Percentiles rank a stretch among this genome's conserved stretches.
These are phyloP conservation scores for Drosophila anomalata DNA, from an alignment of 2,888 invertebrate species.

Conservation along the genomic window DNA sequence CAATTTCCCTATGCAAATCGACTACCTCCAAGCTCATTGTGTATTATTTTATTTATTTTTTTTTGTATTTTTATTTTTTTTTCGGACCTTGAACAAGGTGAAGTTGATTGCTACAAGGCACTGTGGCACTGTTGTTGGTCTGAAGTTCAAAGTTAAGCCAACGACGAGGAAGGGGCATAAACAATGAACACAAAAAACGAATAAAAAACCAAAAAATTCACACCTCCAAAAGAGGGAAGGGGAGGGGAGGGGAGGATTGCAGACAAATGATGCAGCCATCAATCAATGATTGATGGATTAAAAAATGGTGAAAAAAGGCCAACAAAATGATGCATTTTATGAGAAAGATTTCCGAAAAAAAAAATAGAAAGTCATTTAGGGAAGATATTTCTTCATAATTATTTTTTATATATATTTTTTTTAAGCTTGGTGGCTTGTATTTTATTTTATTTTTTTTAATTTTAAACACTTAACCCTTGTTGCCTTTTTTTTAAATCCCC, in stretches of 20 bases:
- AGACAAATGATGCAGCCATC: slow-evolving; percentile 42
- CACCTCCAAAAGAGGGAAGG: slow-evolving; percentile 48
- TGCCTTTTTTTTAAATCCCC: not conserved
- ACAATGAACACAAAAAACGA: slow-evolving; percentile 73
- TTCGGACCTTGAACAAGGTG: slow-evolving; percentile 74
- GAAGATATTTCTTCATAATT: not conserved
- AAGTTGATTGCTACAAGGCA: slow-evolving; percentile 71
- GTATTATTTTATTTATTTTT: slow-evolving; percentile 18
- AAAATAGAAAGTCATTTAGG: slow-evolving; percentile 2
- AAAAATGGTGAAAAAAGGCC: not conserved
- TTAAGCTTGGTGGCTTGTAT: not conserved
- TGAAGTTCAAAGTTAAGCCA: slow-evolving; percentile 75
- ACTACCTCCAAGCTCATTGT: slow-evolving; percentile 24
- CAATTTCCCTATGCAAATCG: slow-evolving; percentile 76
- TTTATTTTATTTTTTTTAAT: not conserved
- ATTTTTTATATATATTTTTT: not conserved
- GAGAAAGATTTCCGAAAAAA: not conserved
- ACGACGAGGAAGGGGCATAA: slow-evolving; percentile 49
- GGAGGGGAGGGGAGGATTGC: slow-evolving; percentile 59
- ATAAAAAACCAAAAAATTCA: slow-evolving; percentile 70
- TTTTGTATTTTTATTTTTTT: slow-evolving; percentile 21
- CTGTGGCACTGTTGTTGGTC: slow-evolving; percentile 28
- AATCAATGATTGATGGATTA: slow-evolving; percentile 19
- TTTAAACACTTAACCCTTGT: not conserved
- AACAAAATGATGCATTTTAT: slow-evolving; percentile 1